A percentile compares a stretch with the other conserved stretches of the same genome.
phyloP scores from a whole-genome alignment of 2,113 vertebrate genomes.

The Dipodomys stephensi region DNA sequence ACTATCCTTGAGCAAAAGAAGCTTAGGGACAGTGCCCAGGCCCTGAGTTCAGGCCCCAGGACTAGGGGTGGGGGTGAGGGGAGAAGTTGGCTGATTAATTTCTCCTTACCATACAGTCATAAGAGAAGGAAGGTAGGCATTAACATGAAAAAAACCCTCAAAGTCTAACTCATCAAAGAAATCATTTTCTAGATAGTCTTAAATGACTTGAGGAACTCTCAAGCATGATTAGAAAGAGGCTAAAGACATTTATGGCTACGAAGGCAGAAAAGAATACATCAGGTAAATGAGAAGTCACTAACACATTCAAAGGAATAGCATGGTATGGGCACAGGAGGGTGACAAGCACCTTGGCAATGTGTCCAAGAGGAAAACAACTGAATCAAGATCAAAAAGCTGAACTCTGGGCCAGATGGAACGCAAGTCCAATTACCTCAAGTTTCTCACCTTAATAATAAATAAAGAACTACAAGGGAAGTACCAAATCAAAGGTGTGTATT shows the following conservation, averaged over 20 bases:
- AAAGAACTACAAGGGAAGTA: constrained; percentile 15
- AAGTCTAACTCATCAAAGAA: constrained; percentile 52
- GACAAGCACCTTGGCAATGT: not conserved
- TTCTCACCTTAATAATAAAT: constrained; percentile 43
- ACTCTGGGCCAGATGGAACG: not conserved
- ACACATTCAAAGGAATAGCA: not conserved
- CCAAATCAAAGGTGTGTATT: not conserved
- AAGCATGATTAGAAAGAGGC: not conserved
- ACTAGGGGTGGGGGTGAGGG: not conserved
- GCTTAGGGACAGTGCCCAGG: too few relatives aligned
- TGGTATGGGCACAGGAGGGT: not conserved
- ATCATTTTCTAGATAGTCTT: constrained; percentile 40
- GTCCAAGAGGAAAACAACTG: constrained; percentile 54
- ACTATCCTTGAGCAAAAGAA: too few relatives aligned
- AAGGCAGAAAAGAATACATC: not conserved
- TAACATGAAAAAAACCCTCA: constrained; percentile 37
- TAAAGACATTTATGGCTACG: constrained; percentile 11
- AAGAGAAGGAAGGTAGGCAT: not conserved
- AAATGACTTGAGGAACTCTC: constrained; percentile 32
- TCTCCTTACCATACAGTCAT: not conserved
- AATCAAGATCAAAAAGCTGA: constrained; percentile 22
- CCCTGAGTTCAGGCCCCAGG: not conserved
- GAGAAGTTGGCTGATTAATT: not conserved
- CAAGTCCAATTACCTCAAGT: constrained; percentile 31
- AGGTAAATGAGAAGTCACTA: not conserved